A percentile compares a stretch with the other conserved stretches of the same genome.
Evolutionary conservation across 2,888 invertebrate species (phyloP).

Genomic region (Leucania comma): DNA sequence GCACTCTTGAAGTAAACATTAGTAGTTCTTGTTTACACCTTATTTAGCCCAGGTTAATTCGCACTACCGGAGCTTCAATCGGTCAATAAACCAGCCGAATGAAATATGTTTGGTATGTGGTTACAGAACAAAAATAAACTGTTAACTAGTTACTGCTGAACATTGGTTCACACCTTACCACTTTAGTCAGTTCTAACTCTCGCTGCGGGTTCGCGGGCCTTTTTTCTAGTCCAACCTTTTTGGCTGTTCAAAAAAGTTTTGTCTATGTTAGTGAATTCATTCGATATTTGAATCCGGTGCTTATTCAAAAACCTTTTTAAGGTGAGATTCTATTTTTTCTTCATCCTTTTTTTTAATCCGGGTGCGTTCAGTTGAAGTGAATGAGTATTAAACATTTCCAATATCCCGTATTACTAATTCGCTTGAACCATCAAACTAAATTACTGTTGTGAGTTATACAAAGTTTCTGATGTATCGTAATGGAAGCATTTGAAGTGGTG

Average conservation of each 20-base stretch:
- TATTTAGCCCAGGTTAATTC: constrained; percentile 56
- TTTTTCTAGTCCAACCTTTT: constrained; percentile 65
- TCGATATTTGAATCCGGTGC: constrained; percentile 35
- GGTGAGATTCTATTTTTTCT: constrained; percentile 49
- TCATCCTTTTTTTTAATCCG: not conserved
- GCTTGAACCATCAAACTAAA: constrained; percentile 51
- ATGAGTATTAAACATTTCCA: constrained; percentile 11
- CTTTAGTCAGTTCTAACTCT: constrained; percentile 79
- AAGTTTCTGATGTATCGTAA: constrained; percentile 62
- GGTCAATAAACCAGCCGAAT: constrained; percentile 64
- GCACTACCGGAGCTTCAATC: constrained; percentile 51
- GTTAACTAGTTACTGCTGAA: constrained; percentile 71
- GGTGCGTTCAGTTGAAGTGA: constrained; percentile 3
- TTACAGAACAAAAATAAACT: constrained; percentile 85
- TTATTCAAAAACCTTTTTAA: constrained; percentile 27
- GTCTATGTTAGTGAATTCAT: constrained; percentile 37
- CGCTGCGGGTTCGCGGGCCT: constrained; percentile 79
- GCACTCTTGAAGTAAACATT: constrained; percentile 30
- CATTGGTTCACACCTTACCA: constrained; percentile 83
- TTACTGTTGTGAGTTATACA: constrained; percentile 59
- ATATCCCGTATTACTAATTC: constrained; percentile 43
- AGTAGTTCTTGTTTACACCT: constrained; percentile 52
- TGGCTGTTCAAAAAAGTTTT: constrained; percentile 39
- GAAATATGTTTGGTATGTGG: constrained; percentile 76
- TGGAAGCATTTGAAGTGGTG: constrained; percentile 74